Conservation (phyloP, 1,140 invertebrate genomes). For the Eupristina koningsbergeri region DNA sequence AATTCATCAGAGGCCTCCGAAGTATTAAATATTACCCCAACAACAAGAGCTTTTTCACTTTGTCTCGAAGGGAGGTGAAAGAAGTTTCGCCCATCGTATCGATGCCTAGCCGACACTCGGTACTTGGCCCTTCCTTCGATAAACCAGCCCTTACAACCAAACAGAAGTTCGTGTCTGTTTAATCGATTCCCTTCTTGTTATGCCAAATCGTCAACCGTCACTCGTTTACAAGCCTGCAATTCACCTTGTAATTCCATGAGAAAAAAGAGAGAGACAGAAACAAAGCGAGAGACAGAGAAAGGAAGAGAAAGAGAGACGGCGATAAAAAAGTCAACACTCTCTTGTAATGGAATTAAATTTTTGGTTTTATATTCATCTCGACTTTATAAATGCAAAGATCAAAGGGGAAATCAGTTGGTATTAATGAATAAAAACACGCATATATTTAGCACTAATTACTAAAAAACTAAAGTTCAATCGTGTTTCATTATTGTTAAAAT, state of each 20-base stretch:
- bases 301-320: too few relatives aligned
- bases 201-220: slow-evolving; percentile 72
- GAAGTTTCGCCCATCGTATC: not conserved
- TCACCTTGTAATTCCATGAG: not conserved
- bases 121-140: slow-evolving; percentile 54
- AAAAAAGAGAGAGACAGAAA: not conserved
- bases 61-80: not conserved
- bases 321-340: too few relatives aligned
- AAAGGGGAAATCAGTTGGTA: too few relatives aligned
- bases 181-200: slow-evolving; percentile 59
- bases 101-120: slow-evolving; percentile 64
- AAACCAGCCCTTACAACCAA: not conserved
- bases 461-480: too few relatives aligned
- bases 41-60: not conserved
- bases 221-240: slow-evolving; percentile 2
- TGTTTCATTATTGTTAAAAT: too few relatives aligned
- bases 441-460: too few relatives aligned
- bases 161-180: not conserved
- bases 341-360: too few relatives aligned
- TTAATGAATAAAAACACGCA: too few relatives aligned
- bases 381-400: too few relatives aligned
- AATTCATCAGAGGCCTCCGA: not conserved
- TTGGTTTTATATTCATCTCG: too few relatives aligned
- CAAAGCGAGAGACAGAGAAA: too few relatives aligned
- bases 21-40: not conserved